Percentiles rank a stretch among this genome's conserved stretches.
Conservation (phyloP, 2,888 invertebrate species). For the Barypeithes pellucidus region DNA sequence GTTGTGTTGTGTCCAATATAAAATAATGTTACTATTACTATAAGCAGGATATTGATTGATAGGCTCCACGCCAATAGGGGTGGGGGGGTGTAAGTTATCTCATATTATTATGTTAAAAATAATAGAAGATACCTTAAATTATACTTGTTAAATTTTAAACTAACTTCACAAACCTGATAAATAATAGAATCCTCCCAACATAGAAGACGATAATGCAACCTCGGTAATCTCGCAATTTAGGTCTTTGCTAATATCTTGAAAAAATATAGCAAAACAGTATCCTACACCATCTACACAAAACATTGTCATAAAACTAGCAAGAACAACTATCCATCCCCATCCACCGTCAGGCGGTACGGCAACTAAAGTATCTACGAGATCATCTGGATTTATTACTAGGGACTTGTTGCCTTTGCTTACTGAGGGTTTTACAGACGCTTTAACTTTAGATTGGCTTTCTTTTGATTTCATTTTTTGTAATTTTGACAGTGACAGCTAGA, state of each 20-base stretch:
- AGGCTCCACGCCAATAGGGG: too few relatives aligned
- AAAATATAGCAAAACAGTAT: conserved; percentile 76
- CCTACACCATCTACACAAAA: conserved; percentile 76
- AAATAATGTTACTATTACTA: too few relatives aligned
- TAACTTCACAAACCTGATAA: conserved; percentile 58
- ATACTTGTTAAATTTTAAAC: too few relatives aligned
- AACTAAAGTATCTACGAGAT: conserved; percentile 59
- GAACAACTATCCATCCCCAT: conserved; percentile 77
- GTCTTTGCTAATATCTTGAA: conserved; percentile 64
- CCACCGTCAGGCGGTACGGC: conserved; percentile 75
- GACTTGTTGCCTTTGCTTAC: conserved; percentile 27
- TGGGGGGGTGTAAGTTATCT: too few relatives aligned
- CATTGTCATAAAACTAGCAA: conserved; percentile 73
- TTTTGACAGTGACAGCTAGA: not conserved
- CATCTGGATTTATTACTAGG: conserved; percentile 21
- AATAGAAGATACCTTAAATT: too few relatives aligned
- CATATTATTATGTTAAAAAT: too few relatives aligned
- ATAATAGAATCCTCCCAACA: conserved; percentile 64
- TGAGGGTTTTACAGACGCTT: not conserved
- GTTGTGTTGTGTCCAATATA: too few relatives aligned
- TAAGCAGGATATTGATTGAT: too few relatives aligned
- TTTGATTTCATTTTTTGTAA: conserved; percentile 14
- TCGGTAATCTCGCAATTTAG: conserved; percentile 59
- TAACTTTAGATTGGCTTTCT: conserved; percentile 5
- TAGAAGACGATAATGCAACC: conserved; percentile 62